Evolutionary conservation across 2,797 vertebrate species (phyloP).

Genomic region (Myripristis jacobus): DNA sequence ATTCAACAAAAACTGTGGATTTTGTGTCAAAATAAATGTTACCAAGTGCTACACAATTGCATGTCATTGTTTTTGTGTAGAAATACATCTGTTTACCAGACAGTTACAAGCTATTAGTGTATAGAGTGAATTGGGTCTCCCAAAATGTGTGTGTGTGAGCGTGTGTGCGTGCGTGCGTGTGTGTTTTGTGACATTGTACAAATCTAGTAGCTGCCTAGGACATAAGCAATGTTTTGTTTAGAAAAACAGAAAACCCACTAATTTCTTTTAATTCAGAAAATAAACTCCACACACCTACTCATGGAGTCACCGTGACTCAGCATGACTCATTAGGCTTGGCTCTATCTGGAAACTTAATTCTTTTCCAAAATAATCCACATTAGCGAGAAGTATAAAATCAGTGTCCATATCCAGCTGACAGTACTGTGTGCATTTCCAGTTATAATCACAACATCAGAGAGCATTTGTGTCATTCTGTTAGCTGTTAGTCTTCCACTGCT

Average conservation of each 20-base stretch:
- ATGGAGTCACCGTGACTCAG: slow-evolving; percentile 37
- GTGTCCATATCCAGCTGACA: neutral
- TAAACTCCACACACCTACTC: slow-evolving; percentile 49
- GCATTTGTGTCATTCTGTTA: neutral
- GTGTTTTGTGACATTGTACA: neutral
- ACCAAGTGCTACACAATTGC: slow-evolving; percentile 53
- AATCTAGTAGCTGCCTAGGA: neutral
- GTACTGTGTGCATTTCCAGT: neutral
- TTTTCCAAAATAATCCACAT: slow-evolving; percentile 12
- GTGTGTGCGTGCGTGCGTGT: no score
- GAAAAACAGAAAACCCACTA: slow-evolving; percentile 15
- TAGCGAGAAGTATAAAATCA: slow-evolving; percentile 1
- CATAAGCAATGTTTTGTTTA: slow-evolving; percentile 18
- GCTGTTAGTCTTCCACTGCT: neutral
- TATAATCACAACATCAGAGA: neutral
- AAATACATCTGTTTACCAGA: neutral
- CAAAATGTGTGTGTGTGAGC: no score
- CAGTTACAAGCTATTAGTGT: neutral
- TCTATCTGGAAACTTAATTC: slow-evolving; percentile 28
- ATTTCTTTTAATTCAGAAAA: slow-evolving; percentile 18
- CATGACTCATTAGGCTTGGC: slow-evolving; percentile 42
- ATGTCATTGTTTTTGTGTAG: slow-evolving; percentile 32
- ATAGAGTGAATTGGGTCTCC: neutral
- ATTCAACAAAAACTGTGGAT: slow-evolving; percentile 72
- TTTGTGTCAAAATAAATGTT: slow-evolving; percentile 82